A percentile compares a stretch with the other conserved stretches of the same genome.
Evolutionary conservation across 2,113 vertebrate genomes (phyloP).

Genomic region (Xiphias gladius): DNA sequence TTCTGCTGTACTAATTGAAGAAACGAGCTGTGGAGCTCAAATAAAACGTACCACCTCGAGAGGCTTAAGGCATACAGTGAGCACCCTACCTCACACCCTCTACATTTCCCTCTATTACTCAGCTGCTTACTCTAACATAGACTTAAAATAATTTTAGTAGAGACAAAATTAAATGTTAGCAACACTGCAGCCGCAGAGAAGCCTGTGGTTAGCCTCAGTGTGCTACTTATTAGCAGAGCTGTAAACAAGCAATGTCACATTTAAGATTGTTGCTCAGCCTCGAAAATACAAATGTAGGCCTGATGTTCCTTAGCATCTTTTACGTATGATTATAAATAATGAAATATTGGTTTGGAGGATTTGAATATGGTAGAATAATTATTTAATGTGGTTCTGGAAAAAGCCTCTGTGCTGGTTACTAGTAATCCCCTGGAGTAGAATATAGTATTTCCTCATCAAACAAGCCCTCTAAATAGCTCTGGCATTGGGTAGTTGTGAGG

Average conservation of each 20-base stretch:
- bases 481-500: slow-evolving; percentile 13
- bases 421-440: slow-evolving; percentile 27
- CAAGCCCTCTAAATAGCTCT: slow-evolving; percentile 27
- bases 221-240: slow-evolving; percentile 5
- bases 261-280: slow-evolving; percentile 6
- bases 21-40: not conserved
- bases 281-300: not conserved
- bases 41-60: not conserved
- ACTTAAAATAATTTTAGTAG: slow-evolving; percentile 4
- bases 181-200: not conserved
- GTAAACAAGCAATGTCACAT: not conserved
- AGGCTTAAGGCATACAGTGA: not conserved
- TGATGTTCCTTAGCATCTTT: not conserved
- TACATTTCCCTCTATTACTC: not conserved
- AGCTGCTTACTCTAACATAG: slow-evolving; percentile 1
- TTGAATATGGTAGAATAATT: slow-evolving; percentile 25
- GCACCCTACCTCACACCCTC: not conserved
- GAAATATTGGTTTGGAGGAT: slow-evolving; percentile 11
- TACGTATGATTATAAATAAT: slow-evolving; percentile 23
- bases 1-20: not conserved
- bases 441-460: slow-evolving; percentile 46
- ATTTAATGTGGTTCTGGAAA: slow-evolving; percentile 30
- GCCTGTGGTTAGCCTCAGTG: not conserved
- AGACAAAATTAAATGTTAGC: not conserved
- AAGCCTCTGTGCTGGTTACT: slow-evolving; percentile 9